These are phyloP conservation scores for Petromus typicus DNA, from an alignment of 2,113 vertebrate genomes.

Conservation along the genomic window DNA sequence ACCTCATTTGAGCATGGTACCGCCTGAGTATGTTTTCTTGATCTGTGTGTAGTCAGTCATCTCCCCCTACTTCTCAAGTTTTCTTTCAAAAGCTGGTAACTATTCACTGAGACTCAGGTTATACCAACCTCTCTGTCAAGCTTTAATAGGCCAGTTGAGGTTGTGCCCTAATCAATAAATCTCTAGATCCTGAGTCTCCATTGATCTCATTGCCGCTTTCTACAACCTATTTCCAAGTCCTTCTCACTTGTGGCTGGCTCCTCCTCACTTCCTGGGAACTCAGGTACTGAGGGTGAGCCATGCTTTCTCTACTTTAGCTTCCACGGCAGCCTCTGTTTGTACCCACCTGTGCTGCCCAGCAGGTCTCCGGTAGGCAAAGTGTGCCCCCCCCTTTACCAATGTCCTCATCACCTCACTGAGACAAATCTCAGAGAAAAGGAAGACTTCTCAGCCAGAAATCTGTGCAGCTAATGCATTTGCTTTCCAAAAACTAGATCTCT, in stretches of 20 bases:
- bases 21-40: neutral
- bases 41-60: neutral
- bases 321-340: no score
- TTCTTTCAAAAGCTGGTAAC: neutral
- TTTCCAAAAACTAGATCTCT: neutral
- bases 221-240: neutral
- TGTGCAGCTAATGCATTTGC: neutral
- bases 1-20: neutral
- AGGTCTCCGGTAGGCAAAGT: neutral
- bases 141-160: neutral
- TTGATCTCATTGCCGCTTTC: neutral
- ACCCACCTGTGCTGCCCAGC: no score
- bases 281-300: neutral
- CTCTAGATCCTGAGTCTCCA: neutral
- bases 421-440: neutral
- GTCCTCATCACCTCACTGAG: neutral
- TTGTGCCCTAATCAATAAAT: neutral
- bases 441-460: neutral
- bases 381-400: neutral
- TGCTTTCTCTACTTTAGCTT: neutral
- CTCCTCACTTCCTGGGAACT: neutral
- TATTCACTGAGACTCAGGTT: neutral
- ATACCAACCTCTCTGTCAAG: neutral
- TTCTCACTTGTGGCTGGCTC: neutral
- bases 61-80: neutral